Base-by-base conservation (phyloP, 1,140 invertebrate species). In the Nebria ingens region DNA sequence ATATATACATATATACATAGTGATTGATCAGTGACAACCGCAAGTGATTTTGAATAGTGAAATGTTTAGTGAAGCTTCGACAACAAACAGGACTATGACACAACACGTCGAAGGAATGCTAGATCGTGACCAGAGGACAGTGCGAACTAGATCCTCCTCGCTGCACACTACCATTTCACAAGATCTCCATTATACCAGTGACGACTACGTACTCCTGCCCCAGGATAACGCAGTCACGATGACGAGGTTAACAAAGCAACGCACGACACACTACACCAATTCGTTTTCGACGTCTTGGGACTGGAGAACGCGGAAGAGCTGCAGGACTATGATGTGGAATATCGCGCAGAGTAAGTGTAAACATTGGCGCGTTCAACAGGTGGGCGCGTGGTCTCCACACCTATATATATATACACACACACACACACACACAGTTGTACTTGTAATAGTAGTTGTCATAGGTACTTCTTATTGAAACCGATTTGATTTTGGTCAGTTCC, bases 51-150 rank as follows among this genome's bases (percentile, higher is more conserved):
- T 56, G 55, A 20, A 42, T 53, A 49, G 45, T 54, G 40, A 51
- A 51, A 51, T 29, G 20, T 49, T 55, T 55, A 17, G 49, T 21
- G 49, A 55, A 23, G 50, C 34, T 49, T 57, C 34, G 23, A 57
- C 52, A 45, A 19, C n/a, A 2, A 34, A 6, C 6, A 34, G 6
- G 17, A 45, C 40, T 4, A 45, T 17, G 40, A 45, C 12, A 6
- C 6, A 13, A 13, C 61, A 67, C 57, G 22, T 61, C 21, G 52
- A 52, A 19, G 65, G 65, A 21, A 67, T 67, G 65, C 51, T 67
- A 20, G 62, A 67, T 50, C 57, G 65, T 13, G 65, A 67, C 52
- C 60, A 62, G 54, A 59, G 65, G 38, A 67, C 65, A 19, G 60
- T 45, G 4, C 40, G 40, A 9, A 45, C 6, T 45, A 6, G 15